Base-by-base conservation (phyloP, 2,888 invertebrate genomes). In the Plusia festucae region DNA sequence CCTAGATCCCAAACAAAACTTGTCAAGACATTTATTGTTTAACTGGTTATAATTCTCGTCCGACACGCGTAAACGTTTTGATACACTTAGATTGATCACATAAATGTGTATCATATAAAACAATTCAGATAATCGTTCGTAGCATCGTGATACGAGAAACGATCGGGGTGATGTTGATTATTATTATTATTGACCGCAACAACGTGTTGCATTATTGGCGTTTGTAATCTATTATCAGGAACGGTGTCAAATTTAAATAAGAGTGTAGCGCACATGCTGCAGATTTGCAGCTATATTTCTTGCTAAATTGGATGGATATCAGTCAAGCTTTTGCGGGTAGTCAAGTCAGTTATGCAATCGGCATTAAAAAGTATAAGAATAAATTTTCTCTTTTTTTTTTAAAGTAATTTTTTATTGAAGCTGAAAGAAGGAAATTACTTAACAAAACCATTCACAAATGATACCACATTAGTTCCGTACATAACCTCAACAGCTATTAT, bases 31-130 rank as follows among this genome's bases (percentile, higher is more conserved):
- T 59, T 65, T 53, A 53, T 59, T 63, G 46, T 56, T 20, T 75
- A 62, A 78, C 68, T 64, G 53, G 70, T 56, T 68, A 78, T 57
- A 49, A 20, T 54, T 56, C 60, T 64, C 57, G 60, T 53, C 64
- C 34, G 56, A 54, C 20, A 49, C 63, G 30, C 64, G 57, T 53
- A 62, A 53, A 53, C 44, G 56, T 72, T 72, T 51, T 56, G 63
- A 69, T 63, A 54, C 44, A 53, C 13, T 59, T 64, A 56, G 59
- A 18, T 59, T 59, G 52, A 22, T 22, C 60, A n/a, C 30, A 73
- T 57, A 62, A 68, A 68, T 34, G 62, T 62, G 54, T 63, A 62
- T 46, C 62, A 73, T 72, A 59, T 73, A 32, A 27, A 53, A 68
- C 49, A 62, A 53, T 73, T 49, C 49, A 72, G 49, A 54, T 62